These are phyloP conservation scores for Homalodisca vitripennis DNA, from an alignment of 1,140 invertebrate genomes.

Conservation along the genomic window DNA sequence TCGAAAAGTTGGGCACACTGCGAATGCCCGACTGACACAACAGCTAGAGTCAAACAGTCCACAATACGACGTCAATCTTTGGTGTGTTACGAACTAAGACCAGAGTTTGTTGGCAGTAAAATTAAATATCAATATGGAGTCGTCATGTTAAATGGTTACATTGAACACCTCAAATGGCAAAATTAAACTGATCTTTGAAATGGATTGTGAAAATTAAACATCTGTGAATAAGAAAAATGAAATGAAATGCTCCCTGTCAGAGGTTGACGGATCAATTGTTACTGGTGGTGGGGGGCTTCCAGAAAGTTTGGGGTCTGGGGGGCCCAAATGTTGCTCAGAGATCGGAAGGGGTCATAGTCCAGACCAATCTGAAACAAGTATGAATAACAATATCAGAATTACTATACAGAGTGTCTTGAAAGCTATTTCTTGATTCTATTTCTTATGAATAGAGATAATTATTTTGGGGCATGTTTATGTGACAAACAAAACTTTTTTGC, in stretches of 20 bases:
- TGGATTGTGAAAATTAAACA: background rate
- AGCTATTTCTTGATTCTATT: no score
- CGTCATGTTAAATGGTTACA: background rate
- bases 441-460: no score
- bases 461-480: no score
- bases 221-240: background rate
- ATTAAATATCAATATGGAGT: background rate
- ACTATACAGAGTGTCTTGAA: no score
- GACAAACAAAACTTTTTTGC: no score
- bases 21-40: constrained; percentile 9
- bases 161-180: background rate
- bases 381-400: no score
- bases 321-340: constrained; percentile 67
- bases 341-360: constrained; percentile 66
- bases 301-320: constrained; percentile 46
- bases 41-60: constrained; percentile 19
- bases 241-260: background rate
- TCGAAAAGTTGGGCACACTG: no score
- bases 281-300: constrained; percentile 44
- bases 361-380: constrained; percentile 49
- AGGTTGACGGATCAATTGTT: background rate
- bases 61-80: constrained; percentile 23
- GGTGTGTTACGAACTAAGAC: background rate
- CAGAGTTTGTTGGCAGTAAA: constrained; percentile 22
- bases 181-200: background rate